Evolutionary conservation across 2,888 invertebrate species (phyloP).

Genomic region (Nymphalis polychloros): DNA sequence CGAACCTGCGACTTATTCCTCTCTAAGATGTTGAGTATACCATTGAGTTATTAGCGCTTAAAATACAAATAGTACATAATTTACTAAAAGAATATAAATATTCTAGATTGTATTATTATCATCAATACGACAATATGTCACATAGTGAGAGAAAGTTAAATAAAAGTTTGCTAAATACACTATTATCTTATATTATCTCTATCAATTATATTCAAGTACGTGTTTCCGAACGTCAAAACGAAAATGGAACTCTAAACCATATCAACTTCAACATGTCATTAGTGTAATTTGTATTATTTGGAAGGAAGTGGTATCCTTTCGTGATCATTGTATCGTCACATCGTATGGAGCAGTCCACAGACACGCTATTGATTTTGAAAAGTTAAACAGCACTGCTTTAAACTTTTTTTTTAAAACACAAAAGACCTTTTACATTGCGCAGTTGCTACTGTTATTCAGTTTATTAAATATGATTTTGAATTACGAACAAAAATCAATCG

Average conservation of each 20-base stretch:
- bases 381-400: slow-evolving; percentile 8
- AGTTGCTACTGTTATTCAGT: slow-evolving; percentile 1
- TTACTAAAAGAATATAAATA: too few species aligned
- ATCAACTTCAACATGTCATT: slow-evolving; percentile 35
- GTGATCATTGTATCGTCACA: slow-evolving; percentile 49
- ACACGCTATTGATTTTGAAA: slow-evolving; percentile 23
- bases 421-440: slow-evolving; percentile 3
- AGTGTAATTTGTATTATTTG: slow-evolving; percentile 39
- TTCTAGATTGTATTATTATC: too few species aligned
- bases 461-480: neutral
- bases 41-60: too few species aligned
- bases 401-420: neutral
- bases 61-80: too few species aligned
- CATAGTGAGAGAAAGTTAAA: too few species aligned
- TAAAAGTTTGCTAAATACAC: too few species aligned
- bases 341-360: slow-evolving; percentile 16
- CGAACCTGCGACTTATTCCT: too few species aligned
- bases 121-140: too few species aligned
- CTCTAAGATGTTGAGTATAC: too few species aligned
- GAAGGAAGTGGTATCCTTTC: slow-evolving; percentile 45
- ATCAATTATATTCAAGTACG: slow-evolving; percentile 10
- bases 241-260: slow-evolving; percentile 8
- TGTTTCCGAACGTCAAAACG: slow-evolving; percentile 1
- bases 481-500: too few species aligned
- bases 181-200: too few species aligned